A percentile compares a stretch with the other conserved stretches of the same genome.
These are phyloP conservation scores for Colius striatus DNA, from an alignment of 2,113 vertebrate genomes.

Conservation along the genomic window DNA sequence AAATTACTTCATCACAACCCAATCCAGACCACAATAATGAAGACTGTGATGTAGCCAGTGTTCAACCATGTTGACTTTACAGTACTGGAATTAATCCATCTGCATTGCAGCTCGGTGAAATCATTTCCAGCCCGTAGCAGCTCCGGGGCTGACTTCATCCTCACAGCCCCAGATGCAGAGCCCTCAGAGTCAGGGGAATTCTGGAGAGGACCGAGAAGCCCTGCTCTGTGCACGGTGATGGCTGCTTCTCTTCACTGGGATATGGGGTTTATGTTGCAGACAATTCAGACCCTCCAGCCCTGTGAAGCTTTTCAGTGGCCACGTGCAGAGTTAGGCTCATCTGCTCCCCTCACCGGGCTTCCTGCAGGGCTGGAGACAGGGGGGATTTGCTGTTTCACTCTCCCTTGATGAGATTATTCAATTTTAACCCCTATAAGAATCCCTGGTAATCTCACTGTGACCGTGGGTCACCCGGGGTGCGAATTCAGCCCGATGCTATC, in stretches of 20 bases:
- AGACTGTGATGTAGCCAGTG: constrained; percentile 73
- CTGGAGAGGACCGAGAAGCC: not conserved
- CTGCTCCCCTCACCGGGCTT: not conserved
- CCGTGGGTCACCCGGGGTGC: accelerated
- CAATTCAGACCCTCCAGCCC: not conserved
- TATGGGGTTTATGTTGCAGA: not conserved
- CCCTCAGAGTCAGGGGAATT: constrained; percentile 17
- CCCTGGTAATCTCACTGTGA: not conserved
- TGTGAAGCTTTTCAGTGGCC: accelerated
- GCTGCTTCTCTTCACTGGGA: not conserved
- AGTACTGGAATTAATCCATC: constrained; percentile 86
- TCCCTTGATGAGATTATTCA: not conserved
- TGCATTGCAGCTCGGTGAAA: constrained; percentile 85
- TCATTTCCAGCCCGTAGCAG: constrained; percentile 85
- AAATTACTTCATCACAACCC: constrained; percentile 89
- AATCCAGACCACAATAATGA: constrained; percentile 79
- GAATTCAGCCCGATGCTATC: not conserved
- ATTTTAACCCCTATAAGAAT: not conserved
- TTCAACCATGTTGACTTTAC: constrained; percentile 87
- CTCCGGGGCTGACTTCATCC: constrained; percentile 78
- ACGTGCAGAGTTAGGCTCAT: accelerated
- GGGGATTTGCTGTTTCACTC: not conserved
- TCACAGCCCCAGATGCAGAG: constrained; percentile 65
- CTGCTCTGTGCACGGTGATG: accelerated
- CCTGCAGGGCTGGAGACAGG: not conserved